Base-by-base conservation (phyloP, 2,888 invertebrate genomes). In the Drosophila conformis region DNA sequence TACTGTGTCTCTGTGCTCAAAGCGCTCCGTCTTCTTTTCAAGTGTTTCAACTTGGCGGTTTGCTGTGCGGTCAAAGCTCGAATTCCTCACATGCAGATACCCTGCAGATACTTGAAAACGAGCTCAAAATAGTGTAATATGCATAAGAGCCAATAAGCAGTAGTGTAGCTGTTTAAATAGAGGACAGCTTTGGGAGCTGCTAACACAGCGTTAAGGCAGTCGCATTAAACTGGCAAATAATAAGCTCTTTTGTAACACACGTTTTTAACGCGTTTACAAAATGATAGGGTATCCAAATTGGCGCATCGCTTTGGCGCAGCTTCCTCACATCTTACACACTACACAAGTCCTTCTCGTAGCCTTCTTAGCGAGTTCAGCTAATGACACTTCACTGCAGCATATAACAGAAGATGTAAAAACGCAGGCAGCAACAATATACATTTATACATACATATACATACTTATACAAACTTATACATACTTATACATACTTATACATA, bases 351-450 rank as follows among this genome's bases (percentile, higher is more conserved):
- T 66, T 42, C 35, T 21, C 42, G 46, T 46, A 51, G 35, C 46
- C 56, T 62, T 58, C 63, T 70, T 49, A 33, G 62, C 52, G 59
- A 70, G 63, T 68, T 68, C 67, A 79, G 79, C 80, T 78, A 78
- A 78, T 79, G 78, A 78, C 73, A 76, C 71, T 79, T 62, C 60
- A 78, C 25, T 61, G 57, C 70, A 61, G 52, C 75, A 66, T 36
- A 38, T 59, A 72, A 33, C 58, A 69, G 69, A 73, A 69, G 68
- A 60, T 57, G 63, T 78, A 58, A 79, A 75, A 75, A 65, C 76
- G 53, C 62, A 66, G 65, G 65, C 65, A 71, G 46, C 70, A 66
- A 29, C 27, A 29, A 2, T 31, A 15, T 31, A 21, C 3, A 51
- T 13, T 15, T 8, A 10, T 2, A 5, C 3, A 15, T 6, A 25